Conservation (phyloP, 2,888 invertebrate genomes). For the Drosophila peninsularis region DNA sequence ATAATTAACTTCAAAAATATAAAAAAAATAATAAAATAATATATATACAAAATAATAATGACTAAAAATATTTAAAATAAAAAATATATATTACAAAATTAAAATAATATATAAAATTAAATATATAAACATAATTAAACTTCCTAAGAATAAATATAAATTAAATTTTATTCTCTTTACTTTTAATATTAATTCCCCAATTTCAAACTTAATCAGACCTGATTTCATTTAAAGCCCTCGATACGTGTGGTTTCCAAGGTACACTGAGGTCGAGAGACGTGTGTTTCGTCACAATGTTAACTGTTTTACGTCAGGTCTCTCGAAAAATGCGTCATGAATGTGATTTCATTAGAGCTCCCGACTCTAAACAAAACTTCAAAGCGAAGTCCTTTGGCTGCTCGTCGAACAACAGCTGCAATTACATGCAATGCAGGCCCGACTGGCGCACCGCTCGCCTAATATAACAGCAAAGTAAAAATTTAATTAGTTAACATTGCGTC, state of each 20-base stretch:
- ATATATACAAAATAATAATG: neutral
- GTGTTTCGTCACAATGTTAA: neutral
- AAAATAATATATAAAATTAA: neutral
- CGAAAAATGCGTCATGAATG: conserved; percentile 1
- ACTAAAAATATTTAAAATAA: too few species aligned
- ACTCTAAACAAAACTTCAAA: neutral
- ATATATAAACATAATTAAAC: neutral
- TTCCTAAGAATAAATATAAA: neutral
- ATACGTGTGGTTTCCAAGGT: neutral
- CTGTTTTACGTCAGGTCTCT: neutral
- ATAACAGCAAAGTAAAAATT: conserved; percentile 42
- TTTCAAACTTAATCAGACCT: neutral
- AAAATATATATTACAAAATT: neutral
- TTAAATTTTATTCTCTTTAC: neutral
- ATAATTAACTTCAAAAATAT: too few species aligned
- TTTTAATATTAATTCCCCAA: neutral
- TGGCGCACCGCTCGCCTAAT: conserved; percentile 15
- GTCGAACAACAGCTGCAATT: conserved; percentile 29
- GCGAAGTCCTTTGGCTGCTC: neutral
- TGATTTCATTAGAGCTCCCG: neutral
- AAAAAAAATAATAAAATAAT: neutral
- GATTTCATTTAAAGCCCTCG: neutral
- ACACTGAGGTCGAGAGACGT: neutral
- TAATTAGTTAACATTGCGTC: conserved; percentile 49
- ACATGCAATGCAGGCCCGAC: conserved; percentile 31